Evolutionary conservation across 2,797 vertebrate species (phyloP).

Genomic region (Ptychobarbus kaznakovi): DNA sequence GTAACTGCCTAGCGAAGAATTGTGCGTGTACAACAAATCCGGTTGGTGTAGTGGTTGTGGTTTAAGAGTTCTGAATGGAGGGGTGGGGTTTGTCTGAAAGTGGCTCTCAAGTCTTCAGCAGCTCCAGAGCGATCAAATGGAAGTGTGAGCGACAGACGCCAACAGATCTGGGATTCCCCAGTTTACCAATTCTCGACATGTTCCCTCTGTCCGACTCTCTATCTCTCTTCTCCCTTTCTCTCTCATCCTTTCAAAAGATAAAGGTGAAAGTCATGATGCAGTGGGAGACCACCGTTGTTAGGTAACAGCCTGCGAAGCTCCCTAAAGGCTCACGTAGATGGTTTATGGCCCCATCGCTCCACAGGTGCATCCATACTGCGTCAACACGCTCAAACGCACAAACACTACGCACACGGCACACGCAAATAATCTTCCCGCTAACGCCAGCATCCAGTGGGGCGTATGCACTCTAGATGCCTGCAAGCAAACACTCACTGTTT

Average conservation of each 20-base stretch:
- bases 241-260: constrained; percentile 57
- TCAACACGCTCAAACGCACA: constrained; percentile 8
- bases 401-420: neutral
- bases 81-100: neutral
- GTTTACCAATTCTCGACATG: constrained; percentile 49
- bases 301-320: constrained; percentile 74
- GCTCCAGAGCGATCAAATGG: neutral
- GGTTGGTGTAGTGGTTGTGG: neutral
- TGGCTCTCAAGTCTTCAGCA: neutral
- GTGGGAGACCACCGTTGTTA: constrained; percentile 72
- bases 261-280: constrained; percentile 62
- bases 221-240: constrained; percentile 25
- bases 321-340: constrained; percentile 67
- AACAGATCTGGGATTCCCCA: constrained; percentile 46
- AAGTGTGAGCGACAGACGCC: constrained; percentile 16
- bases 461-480: constrained; percentile 18
- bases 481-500: constrained; percentile 32
- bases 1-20: neutral
- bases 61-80: neutral
- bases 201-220: constrained; percentile 13
- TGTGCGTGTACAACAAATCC: neutral
- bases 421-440: neutral
- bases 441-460: neutral
- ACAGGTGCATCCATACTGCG: constrained; percentile 41
- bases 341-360: constrained; percentile 63